These are phyloP conservation scores for Sminthurides bifidus DNA, from an alignment of 1,140 invertebrate genomes.

Conservation along the genomic window DNA sequence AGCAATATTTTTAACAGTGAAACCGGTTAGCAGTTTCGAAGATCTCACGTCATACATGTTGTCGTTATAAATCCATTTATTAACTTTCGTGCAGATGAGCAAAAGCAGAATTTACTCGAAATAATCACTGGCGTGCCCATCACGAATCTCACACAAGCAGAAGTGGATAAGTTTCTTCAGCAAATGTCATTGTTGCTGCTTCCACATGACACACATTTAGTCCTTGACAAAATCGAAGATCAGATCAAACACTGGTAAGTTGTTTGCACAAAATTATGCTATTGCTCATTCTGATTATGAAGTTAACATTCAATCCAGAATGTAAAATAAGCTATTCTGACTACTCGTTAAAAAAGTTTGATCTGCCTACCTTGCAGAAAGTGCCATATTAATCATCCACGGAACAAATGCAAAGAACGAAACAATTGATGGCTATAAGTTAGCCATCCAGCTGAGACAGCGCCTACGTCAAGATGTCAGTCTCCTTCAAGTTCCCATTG, in stretches of 20 bases:
- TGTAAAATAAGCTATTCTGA: background rate
- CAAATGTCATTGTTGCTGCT: conserved; percentile 48
- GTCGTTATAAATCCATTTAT: conserved; percentile 34
- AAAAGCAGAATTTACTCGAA: conserved; percentile 63
- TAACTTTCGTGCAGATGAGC: conserved; percentile 45
- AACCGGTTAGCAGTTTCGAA: no score
- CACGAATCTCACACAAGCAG: conserved; percentile 51
- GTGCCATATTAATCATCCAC: conserved; percentile 34
- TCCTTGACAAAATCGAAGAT: conserved; percentile 17
- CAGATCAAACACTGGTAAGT: conserved; percentile 29
- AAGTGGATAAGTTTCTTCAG: conserved; percentile 56
- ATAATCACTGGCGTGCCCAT: conserved; percentile 58
- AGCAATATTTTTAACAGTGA: conserved; percentile 14
- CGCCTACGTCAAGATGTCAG: conserved; percentile 56
- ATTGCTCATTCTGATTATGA: background rate
- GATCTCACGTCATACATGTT: background rate
- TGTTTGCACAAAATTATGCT: background rate
- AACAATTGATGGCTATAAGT: conserved; percentile 43
- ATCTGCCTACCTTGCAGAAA: conserved; percentile 28
- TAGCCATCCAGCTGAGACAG: conserved; percentile 50
- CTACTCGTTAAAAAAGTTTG: background rate
- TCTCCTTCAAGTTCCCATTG: conserved; percentile 59
- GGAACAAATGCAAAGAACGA: conserved; percentile 23
- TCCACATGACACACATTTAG: conserved; percentile 47
- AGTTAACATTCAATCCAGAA: no score